Evolutionary conservation across 1,140 invertebrate genomes (phyloP), one percentile per base, ranked within the genome.

Genomic region (Gonatopus flavifemur): DNA sequence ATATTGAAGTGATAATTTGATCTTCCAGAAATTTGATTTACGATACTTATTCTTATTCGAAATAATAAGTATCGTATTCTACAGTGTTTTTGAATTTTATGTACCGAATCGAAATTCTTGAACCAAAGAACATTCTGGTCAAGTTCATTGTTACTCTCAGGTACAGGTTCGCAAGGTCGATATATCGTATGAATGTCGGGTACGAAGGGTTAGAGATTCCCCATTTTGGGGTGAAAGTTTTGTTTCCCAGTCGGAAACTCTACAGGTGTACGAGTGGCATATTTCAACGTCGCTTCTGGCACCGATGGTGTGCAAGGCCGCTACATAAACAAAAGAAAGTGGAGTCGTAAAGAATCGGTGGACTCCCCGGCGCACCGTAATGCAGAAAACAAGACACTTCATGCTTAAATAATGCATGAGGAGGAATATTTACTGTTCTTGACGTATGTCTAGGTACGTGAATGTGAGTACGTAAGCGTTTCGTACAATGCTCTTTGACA

Each of bases 301-400:
- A 53, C 44, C 50, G 51, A 42, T 43, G 13, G 40, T 41, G 48
- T 36, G 16, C 36, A 21, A 22, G 33, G 13, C 20, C 28, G 45
- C 31, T 57, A 43, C 57, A 64, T 67, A 69, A 67, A 70, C 60
- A 70, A 69, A 67, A 67, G 67, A 67, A 69, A 67, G 59, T 64
- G 49, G 52, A 40, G 56, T 57, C 59, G 55, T 61, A 62, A 70
- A 69, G 68, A 67, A 70, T 69, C 53, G 55, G 48, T 44, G 46
- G 21, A 38, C 39, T 58, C 47, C 33, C 32, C 28, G 37, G 36
- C 40, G 47, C 19, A 43, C 19, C 36, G 30, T 43, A 57, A 43
- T 41, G 45, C 41, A 58, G 55, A 58, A 60, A 69, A 67, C 64
- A 65, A 68, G 67, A 68, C 62, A 67, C 62, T 63, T 58, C 47